A percentile compares a stretch with the other conserved stretches of the same genome.
These are phyloP conservation scores for Phrynosoma platyrhinos DNA, from an alignment of 2,113 vertebrate genomes.

Conservation along the genomic window DNA sequence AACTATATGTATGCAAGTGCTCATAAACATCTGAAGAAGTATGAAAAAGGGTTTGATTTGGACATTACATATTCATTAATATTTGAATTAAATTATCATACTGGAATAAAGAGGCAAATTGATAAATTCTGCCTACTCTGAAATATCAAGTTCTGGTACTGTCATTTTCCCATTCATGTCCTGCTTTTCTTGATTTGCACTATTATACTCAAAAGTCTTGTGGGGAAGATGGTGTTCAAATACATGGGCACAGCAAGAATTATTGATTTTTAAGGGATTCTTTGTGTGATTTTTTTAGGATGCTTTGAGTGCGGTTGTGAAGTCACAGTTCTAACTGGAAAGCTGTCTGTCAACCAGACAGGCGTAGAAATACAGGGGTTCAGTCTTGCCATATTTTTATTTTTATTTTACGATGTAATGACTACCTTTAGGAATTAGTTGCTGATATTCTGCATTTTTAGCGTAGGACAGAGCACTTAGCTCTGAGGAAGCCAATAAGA, in stretches of 20 bases:
- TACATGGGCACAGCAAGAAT: background rate
- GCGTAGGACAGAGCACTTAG: background rate
- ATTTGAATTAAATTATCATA: background rate
- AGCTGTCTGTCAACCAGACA: background rate
- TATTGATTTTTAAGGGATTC: background rate
- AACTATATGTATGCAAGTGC: background rate
- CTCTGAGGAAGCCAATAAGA: background rate
- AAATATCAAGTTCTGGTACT: background rate
- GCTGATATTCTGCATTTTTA: background rate
- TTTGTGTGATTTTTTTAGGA: background rate
- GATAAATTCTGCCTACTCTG: background rate
- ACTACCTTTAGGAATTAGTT: background rate
- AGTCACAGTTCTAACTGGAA: background rate
- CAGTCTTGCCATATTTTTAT: background rate
- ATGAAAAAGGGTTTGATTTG: background rate
- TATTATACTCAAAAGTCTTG: background rate
- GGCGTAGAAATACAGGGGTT: background rate
- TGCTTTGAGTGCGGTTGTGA: background rate
- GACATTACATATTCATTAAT: background rate
- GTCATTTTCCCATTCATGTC: background rate
- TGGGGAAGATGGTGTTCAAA: background rate
- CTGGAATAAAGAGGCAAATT: background rate
- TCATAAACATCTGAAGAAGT: background rate
- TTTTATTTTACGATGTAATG: background rate
- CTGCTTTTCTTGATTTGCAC: background rate